Percentiles rank a stretch among this genome's conserved stretches.
These are phyloP conservation scores for Drosophila kokeensis DNA, from an alignment of 2,888 invertebrate genomes.

Conservation along the genomic window DNA sequence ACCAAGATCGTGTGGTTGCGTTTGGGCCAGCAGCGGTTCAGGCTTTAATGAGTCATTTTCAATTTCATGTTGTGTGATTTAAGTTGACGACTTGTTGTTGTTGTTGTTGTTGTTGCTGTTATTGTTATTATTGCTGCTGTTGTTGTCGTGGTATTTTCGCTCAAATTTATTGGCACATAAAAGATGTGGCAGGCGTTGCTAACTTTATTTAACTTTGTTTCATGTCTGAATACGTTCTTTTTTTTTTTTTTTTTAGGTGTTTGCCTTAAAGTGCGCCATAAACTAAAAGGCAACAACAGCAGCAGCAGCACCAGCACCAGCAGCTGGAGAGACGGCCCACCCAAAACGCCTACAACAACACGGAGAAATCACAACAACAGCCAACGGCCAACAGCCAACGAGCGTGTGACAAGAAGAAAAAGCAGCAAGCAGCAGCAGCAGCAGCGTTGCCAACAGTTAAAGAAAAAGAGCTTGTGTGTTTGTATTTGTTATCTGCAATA, in stretches of 20 bases:
- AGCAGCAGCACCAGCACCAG: slow-evolving; percentile 29
- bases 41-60: slow-evolving; percentile 73
- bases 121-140: slow-evolving; percentile 46
- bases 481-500: slow-evolving; percentile 44
- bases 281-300: slow-evolving; percentile 66
- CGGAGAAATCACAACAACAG: slow-evolving; percentile 68
- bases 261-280: slow-evolving; percentile 78
- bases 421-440: slow-evolving; percentile 27
- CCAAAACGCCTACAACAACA: slow-evolving; percentile 69
- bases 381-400: slow-evolving; percentile 20
- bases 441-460: slow-evolving; percentile 59
- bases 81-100: slow-evolving; percentile 64
- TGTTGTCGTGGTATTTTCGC: slow-evolving; percentile 56
- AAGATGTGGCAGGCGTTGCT: slow-evolving; percentile 79
- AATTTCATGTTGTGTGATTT: slow-evolving; percentile 78
- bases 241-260: slow-evolving; percentile 71
- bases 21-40: slow-evolving; percentile 30
- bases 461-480: slow-evolving; percentile 8
- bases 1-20: slow-evolving; percentile 52
- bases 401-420: slow-evolving; percentile 41
- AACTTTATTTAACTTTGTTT: slow-evolving; percentile 73
- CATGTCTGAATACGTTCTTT: slow-evolving; percentile 23
- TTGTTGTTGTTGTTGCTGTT: slow-evolving; percentile 30
- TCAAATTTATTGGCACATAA: slow-evolving; percentile 77
- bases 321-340: slow-evolving; percentile 67